phyloP scores from a whole-genome alignment of 2,888 invertebrate genomes.

The Cyclophora albipunctata region DNA sequence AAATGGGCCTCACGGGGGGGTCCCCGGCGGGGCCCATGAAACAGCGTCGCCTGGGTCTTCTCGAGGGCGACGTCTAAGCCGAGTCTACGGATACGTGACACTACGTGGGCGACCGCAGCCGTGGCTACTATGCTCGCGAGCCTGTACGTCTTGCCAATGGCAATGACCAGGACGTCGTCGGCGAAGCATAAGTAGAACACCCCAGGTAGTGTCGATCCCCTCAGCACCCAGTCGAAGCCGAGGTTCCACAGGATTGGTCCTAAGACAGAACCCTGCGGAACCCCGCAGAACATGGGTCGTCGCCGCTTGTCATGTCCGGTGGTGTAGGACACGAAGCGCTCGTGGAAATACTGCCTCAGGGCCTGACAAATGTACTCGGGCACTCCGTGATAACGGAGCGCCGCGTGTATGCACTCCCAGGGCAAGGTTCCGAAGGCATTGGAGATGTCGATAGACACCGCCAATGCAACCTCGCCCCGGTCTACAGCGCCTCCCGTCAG shows the following conservation, averaged over 20 bases:
- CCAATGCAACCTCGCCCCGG: slow-evolving; percentile 5
- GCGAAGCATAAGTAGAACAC: background rate
- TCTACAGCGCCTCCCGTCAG: slow-evolving; percentile 4
- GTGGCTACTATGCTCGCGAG: background rate
- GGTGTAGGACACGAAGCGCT: background rate
- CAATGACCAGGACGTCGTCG: slow-evolving; percentile 1
- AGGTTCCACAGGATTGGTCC: slow-evolving; percentile 17
- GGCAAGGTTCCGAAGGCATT: slow-evolving; percentile 23
- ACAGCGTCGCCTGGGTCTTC: background rate
- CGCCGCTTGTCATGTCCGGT: too few species aligned
- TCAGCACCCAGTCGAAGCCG: slow-evolving; percentile 7
- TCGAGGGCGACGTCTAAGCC: slow-evolving; percentile 1
- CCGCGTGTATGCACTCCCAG: slow-evolving; percentile 16
- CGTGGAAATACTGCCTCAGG: background rate
- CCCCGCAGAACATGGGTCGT: background rate
- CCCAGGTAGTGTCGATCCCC: background rate
- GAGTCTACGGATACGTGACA: too few species aligned
- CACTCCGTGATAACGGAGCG: slow-evolving; percentile 14
- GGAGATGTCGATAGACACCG: slow-evolving; percentile 17
- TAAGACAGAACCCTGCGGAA: slow-evolving; percentile 16
- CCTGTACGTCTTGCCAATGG: slow-evolving; percentile 2
- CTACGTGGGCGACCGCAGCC: too few species aligned
- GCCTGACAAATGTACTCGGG: slow-evolving; percentile 6
- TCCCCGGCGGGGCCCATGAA: too few species aligned
- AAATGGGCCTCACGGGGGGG: too few species aligned